Evolutionary conservation across 2,888 invertebrate genomes (phyloP).

Genomic region (Amiota communis): DNA sequence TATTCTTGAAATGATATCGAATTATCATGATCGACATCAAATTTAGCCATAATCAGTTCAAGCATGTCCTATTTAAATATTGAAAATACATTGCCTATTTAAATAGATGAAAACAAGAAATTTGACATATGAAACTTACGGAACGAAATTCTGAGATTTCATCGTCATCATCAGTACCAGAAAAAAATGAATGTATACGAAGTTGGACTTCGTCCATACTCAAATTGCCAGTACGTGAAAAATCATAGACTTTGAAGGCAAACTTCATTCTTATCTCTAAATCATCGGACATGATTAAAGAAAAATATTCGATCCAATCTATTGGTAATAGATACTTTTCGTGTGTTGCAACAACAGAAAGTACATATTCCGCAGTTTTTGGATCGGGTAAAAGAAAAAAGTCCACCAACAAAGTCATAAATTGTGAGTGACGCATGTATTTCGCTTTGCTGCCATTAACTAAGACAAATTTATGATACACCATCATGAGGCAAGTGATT

Average conservation of each 20-base stretch:
- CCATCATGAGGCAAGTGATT: conserved; percentile 75
- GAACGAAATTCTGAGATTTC: conserved; percentile 79
- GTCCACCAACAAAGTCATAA: conserved; percentile 78
- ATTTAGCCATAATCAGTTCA: conserved; percentile 81
- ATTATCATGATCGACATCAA: conserved; percentile 85
- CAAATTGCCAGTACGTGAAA: conserved; percentile 75
- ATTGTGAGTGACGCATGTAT: conserved; percentile 75
- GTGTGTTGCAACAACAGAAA: conserved; percentile 77
- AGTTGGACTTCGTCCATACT: conserved; percentile 81
- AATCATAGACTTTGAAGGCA: conserved; percentile 76
- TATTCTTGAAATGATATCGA: conserved; percentile 77
- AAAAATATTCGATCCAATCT: conserved; percentile 81
- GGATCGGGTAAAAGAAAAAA: conserved; percentile 83
- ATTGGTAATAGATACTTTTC: conserved; percentile 73
- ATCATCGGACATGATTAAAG: conserved; percentile 80
- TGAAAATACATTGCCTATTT: neutral
- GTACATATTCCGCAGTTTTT: conserved; percentile 78
- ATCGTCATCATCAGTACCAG: conserved; percentile 76
- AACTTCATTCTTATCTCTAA: conserved; percentile 81
- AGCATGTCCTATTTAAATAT: conserved; percentile 80
- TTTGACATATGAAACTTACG: conserved; percentile 43
- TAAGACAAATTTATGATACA: conserved; percentile 75
- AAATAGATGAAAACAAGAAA: neutral
- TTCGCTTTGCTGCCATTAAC: conserved; percentile 71
- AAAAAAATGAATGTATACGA: conserved; percentile 73